These are phyloP conservation scores for Cyprinodon diabolis DNA, from an alignment of 2,797 vertebrate species.

Conservation along the genomic window DNA sequence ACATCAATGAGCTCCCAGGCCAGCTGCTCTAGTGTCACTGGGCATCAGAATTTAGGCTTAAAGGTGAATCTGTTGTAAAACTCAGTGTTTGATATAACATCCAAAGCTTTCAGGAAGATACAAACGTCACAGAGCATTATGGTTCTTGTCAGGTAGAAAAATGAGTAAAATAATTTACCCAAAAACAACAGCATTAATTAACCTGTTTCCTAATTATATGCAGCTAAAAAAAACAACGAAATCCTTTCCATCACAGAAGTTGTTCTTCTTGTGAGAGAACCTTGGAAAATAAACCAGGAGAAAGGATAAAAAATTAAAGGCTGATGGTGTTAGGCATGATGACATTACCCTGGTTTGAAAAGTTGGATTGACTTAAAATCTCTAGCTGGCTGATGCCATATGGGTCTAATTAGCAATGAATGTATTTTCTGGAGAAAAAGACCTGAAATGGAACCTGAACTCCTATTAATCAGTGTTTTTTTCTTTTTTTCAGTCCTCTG, in stretches of 20 bases:
- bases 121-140: constrained; percentile 9
- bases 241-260: constrained; percentile 4
- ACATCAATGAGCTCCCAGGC: constrained; percentile 59
- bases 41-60: constrained; percentile 58
- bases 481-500: constrained; percentile 72
- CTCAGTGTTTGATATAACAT: constrained; percentile 48
- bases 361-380: constrained; percentile 74
- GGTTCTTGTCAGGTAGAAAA: constrained; percentile 36
- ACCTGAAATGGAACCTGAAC: constrained; percentile 80
- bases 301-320: constrained; percentile 69
- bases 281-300: constrained; percentile 62
- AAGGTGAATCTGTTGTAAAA: constrained; percentile 44
- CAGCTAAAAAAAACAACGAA: background rate
- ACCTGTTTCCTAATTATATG: background rate
- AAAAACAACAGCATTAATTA: constrained; percentile 6
- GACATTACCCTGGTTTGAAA: constrained; percentile 79
- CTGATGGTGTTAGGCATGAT: constrained; percentile 65
- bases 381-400: constrained; percentile 81
- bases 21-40: constrained; percentile 71
- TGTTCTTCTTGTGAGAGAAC: constrained; percentile 22
- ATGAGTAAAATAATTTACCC: constrained; percentile 12
- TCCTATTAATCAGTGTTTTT: constrained; percentile 80
- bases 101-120: constrained; percentile 32
- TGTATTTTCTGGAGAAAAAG: constrained; percentile 79
- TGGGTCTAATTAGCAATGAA: constrained; percentile 83